These are phyloP conservation scores for Harpagus bidentatus DNA, from an alignment of 2,113 vertebrate genomes.

Conservation along the genomic window DNA sequence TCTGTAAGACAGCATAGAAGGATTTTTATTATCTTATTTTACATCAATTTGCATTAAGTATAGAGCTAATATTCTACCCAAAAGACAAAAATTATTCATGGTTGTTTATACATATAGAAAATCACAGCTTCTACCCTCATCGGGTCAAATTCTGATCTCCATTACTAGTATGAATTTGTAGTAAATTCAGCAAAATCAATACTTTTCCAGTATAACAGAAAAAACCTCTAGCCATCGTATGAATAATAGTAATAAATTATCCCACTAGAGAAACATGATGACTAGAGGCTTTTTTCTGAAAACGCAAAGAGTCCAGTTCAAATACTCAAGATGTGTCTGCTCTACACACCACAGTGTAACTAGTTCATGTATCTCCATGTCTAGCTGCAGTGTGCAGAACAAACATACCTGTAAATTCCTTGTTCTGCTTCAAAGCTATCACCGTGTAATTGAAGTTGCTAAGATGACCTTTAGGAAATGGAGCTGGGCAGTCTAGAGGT, in stretches of 20 bases:
- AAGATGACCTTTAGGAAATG: background rate
- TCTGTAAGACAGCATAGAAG: background rate
- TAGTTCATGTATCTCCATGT: accelerated
- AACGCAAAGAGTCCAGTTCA: background rate
- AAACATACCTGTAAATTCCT: background rate
- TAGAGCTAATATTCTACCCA: background rate
- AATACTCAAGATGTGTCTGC: background rate
- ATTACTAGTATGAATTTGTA: background rate
- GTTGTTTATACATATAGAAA: background rate
- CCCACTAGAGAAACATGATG: background rate
- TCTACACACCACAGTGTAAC: background rate
- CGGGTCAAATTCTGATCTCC: background rate
- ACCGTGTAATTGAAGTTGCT: background rate
- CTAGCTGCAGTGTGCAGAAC: background rate
- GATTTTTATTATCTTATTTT: background rate
- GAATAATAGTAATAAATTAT: background rate
- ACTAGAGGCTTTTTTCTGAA: background rate
- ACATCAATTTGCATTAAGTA: background rate
- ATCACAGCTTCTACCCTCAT: background rate
- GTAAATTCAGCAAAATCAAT: background rate
- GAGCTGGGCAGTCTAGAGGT: background rate
- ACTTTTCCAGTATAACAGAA: background rate
- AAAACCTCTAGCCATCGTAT: background rate
- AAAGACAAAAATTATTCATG: background rate
- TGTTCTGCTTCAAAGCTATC: background rate